Base-by-base conservation (phyloP, 2,113 vertebrate genomes). In the Cephalopholis sonnerati region DNA sequence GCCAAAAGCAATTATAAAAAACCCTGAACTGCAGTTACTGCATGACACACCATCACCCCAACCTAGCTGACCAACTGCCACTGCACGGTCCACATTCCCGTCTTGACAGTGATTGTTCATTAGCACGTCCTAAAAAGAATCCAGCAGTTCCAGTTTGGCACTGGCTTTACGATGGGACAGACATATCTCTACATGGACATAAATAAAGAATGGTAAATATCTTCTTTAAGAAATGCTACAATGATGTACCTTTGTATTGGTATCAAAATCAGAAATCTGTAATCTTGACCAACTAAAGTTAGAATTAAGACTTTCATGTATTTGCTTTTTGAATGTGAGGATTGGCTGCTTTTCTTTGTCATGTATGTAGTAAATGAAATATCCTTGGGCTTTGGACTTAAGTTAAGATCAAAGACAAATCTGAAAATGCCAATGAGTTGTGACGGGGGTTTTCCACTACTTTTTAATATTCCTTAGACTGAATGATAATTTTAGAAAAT, bases 111-210 rank as follows among this genome's bases (percentile, higher is more conserved):
- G 53, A 65, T 20, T 18, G 36, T 24, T 55, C 5, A 46, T 17
- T 29, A 24, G 12, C 9, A 36, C 36, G 25, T 62, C 18, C 18
- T 27, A 70, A 57, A n/a, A 29, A 50, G 57, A 50, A 57, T n/a
- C 64, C 51, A 48, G 74, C 75, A 25, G 17, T 8, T 70, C 65
- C 4, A 24, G 48, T 64, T 76, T 69, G 4, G 25, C 20, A n/a
- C 13, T 17, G 32, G n/a, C 24, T 75, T 63, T 24, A 53, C 10
- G 7, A 67, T 16, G 2, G 6, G 25, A 44, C 7, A 25, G 27
- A n/a, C 18, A 27, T 25, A 8, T 57, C 68, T 63, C 15, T 36
- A 6, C 25, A 44, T 13, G 44, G 44, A 18, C 4, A 29, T 5
- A 22, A 25, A 18, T 20, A 7, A 58, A 0, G 24, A 57, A 2